A percentile compares a stretch with the other conserved stretches of the same genome.
phyloP scores from a whole-genome alignment of 1,140 invertebrate genomes.

The Saxidomus purpurata region DNA sequence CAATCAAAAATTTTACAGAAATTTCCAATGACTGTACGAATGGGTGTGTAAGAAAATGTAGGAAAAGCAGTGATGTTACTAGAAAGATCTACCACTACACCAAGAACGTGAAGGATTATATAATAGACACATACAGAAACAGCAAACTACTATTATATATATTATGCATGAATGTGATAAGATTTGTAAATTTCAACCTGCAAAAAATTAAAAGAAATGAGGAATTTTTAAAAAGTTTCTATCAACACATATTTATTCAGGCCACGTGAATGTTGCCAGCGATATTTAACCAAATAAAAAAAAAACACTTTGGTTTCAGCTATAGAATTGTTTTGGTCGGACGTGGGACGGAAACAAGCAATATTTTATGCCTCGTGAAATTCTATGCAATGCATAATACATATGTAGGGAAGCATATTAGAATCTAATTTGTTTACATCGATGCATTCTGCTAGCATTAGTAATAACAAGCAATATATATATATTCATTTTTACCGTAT shows the following conservation, averaged over 20 bases:
- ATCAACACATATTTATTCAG: conserved; percentile 1
- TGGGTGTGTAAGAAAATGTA: background rate
- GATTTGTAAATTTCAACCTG: background rate
- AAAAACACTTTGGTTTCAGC: background rate
- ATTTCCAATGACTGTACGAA: conserved; percentile 4
- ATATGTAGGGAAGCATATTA: conserved; percentile 1
- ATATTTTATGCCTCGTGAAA: background rate
- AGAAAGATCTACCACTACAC: conserved; percentile 3
- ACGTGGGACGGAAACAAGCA: background rate
- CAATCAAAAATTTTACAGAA: conserved; percentile 1
- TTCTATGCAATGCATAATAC: conserved; percentile 7
- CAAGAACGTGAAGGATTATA: conserved; percentile 2
- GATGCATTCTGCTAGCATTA: conserved; percentile 10
- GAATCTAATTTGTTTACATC: background rate
- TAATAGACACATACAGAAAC: background rate
- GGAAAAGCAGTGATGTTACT: background rate
- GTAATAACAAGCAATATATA: background rate
- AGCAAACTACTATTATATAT: background rate
- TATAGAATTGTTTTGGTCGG: background rate
- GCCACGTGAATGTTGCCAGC: background rate
- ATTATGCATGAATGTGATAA: background rate
- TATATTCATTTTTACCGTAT: conserved; percentile 15
- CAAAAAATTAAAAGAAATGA: conserved; percentile 9
- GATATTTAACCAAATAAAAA: background rate
- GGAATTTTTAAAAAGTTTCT: background rate